Percentiles rank a stretch among this genome's conserved stretches.
Conservation (phyloP, 2,113 vertebrate genomes). For the Mungos mungo region DNA sequence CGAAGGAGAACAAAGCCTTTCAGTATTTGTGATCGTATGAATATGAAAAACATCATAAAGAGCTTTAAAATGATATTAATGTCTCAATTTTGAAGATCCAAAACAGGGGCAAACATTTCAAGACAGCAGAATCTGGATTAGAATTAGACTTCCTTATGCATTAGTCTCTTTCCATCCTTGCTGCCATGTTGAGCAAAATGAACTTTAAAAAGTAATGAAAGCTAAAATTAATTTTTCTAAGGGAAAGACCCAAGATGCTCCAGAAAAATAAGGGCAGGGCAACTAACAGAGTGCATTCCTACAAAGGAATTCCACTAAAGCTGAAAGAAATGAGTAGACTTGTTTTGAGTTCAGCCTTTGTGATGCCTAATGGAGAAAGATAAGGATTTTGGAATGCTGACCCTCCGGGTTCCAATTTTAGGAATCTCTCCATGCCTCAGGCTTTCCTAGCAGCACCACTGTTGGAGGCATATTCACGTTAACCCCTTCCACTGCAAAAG, state of each 20-base stretch:
- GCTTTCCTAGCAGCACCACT: background rate
- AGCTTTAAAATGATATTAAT: slow-evolving; percentile 4
- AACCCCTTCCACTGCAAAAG: background rate
- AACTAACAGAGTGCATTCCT: background rate
- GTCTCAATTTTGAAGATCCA: background rate
- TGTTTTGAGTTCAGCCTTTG: background rate
- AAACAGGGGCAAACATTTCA: background rate
- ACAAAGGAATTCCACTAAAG: background rate
- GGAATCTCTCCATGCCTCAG: background rate
- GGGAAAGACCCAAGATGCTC: background rate
- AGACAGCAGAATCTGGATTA: background rate
- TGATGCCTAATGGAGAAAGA: background rate
- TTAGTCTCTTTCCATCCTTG: background rate
- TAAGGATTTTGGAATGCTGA: background rate
- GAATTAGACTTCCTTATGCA: background rate
- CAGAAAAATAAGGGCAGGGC: background rate
- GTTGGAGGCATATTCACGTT: background rate
- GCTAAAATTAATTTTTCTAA: background rate
- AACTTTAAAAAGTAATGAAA: slow-evolving; percentile 27
- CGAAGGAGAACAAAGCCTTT: background rate
- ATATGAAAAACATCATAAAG: background rate
- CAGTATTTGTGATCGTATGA: background rate
- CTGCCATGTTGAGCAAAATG: background rate
- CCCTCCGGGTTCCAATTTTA: background rate
- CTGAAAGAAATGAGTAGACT: background rate